Evolutionary conservation across 2,113 vertebrate genomes (phyloP).

Genomic region (Colossoma macropomum): DNA sequence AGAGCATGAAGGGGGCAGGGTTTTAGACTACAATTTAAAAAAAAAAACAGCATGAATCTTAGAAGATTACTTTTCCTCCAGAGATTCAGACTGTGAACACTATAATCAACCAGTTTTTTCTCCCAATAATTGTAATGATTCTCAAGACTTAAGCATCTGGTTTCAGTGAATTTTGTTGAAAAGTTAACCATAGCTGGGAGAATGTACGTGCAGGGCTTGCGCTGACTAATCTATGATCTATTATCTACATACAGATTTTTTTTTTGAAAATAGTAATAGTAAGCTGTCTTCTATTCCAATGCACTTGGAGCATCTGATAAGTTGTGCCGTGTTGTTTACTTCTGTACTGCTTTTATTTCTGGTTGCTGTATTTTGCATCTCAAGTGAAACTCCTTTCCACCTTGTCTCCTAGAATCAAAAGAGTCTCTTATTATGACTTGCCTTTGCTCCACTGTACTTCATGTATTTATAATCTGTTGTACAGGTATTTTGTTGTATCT

Average conservation of each 20-base stretch:
- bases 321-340: neutral
- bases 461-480: constrained; percentile 52
- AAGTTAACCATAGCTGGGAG: neutral
- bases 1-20: neutral
- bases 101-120: too few species aligned
- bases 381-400: neutral
- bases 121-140: too few species aligned
- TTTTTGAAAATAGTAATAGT: neutral
- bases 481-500: constrained; percentile 33
- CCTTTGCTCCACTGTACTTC: neutral
- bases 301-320: neutral
- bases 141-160: too few species aligned
- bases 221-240: neutral
- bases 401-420: neutral
- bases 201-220: neutral
- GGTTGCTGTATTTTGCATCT: neutral
- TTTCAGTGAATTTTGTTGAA: too few species aligned
- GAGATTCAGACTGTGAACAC: too few species aligned
- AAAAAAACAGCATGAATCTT: too few species aligned
- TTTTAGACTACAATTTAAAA: too few species aligned
- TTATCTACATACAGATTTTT: neutral
- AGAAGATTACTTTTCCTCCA: too few species aligned
- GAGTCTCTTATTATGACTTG: neutral
- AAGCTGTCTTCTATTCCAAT: too few species aligned
- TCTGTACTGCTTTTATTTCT: neutral